Percentiles rank a stretch among this genome's conserved stretches.
phyloP scores from a whole-genome alignment of 2,113 vertebrate species.

The Aphelocoma coerulescens region DNA sequence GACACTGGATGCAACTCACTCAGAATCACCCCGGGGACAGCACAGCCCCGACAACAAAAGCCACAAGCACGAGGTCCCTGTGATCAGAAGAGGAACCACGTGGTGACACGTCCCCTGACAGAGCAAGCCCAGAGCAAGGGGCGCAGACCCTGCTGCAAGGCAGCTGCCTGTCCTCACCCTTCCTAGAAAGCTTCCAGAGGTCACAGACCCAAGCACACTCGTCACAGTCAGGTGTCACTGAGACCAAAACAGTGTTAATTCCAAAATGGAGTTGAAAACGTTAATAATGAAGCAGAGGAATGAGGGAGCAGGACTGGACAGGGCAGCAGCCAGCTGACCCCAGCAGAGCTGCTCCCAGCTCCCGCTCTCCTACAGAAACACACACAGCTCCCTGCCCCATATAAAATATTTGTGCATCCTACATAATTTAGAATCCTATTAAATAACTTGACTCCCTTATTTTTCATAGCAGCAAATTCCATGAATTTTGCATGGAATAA shows the following conservation, averaged over 20 bases:
- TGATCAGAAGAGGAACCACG: fast-evolving
- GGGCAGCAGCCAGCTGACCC: not conserved
- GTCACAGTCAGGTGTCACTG: fast-evolving
- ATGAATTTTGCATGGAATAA: conserved; percentile 46
- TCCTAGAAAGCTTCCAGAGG: not conserved
- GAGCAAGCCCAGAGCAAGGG: not conserved
- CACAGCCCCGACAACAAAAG: not conserved
- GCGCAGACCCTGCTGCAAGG: not conserved
- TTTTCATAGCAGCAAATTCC: conserved; percentile 30
- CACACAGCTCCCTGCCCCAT: not conserved
- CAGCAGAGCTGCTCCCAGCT: not conserved
- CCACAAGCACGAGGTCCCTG: not conserved
- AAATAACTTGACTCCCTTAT: not conserved
- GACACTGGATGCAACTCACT: fast-evolving
- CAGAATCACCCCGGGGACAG: not conserved
- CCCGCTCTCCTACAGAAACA: not conserved
- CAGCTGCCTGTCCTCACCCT: not conserved
- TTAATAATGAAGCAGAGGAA: fast-evolving
- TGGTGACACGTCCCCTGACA: fast-evolving
- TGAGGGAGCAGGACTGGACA: not conserved
- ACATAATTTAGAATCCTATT: conserved; percentile 35
- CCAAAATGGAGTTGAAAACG: not conserved
- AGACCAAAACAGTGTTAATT: fast-evolving
- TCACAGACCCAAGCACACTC: not conserved
- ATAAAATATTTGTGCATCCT: conserved; percentile 27